Percentiles rank a stretch among this genome's conserved stretches.
Evolutionary conservation across 92 coral and sea anemone genomes (phyloP).

Genomic region (Zoanthus sociatus): DNA sequence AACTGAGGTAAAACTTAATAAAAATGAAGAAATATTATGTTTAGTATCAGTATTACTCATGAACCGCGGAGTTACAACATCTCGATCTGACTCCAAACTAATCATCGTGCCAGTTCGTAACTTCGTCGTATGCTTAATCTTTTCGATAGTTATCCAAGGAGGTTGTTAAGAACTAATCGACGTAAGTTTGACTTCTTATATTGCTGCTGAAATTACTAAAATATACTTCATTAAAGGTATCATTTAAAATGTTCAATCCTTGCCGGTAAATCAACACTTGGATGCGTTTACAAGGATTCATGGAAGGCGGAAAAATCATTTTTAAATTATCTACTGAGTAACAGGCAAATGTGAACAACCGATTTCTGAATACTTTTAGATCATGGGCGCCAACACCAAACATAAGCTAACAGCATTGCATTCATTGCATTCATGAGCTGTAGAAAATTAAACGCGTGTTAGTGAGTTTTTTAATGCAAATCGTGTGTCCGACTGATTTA

Average conservation of each 20-base stretch:
- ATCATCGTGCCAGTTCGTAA: not conserved
- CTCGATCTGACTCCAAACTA: not conserved
- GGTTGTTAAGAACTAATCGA: not conserved
- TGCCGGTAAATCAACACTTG: not conserved
- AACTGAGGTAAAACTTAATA: no score
- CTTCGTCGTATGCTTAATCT: not conserved
- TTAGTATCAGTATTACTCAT: not conserved
- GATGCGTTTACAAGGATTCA: not conserved
- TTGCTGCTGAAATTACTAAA: not conserved
- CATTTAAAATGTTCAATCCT: not conserved
- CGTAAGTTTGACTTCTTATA: not conserved
- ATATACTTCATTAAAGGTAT: not conserved
- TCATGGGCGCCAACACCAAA: not conserved
- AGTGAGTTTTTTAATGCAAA: not conserved
- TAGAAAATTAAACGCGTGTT: not conserved
- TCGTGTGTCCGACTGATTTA: not conserved
- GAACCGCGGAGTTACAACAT: not conserved
- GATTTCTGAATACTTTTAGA: not conserved
- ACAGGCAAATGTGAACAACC: not conserved
- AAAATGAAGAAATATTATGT: no score
- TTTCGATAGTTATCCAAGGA: not conserved
- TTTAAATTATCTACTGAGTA: not conserved
- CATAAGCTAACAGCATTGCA: not conserved
- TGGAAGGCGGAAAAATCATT: not conserved
- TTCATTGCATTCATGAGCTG: not conserved